Evolutionary conservation across 64 coral and sea anemone genomes (phyloP).

Genomic region (Pocillopora verrucosa): DNA sequence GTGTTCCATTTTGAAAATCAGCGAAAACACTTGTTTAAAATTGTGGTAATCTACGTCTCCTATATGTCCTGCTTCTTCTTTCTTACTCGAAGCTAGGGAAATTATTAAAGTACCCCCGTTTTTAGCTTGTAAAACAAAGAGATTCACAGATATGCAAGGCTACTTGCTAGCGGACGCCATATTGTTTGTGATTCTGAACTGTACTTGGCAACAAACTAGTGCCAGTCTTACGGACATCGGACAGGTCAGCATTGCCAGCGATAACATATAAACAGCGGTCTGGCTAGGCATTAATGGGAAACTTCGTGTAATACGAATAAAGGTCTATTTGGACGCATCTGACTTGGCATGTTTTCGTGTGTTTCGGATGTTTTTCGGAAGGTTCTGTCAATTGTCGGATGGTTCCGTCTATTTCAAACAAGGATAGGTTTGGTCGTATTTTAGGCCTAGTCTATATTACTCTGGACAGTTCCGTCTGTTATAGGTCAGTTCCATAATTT

Average conservation of each 20-base stretch:
- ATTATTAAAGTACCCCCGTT: not conserved
- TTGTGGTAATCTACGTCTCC: not conserved
- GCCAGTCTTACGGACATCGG: not conserved
- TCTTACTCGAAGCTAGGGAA: not conserved
- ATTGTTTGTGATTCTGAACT: constrained; percentile 10
- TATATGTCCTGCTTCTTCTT: not conserved
- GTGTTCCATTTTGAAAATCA: constrained; percentile 44
- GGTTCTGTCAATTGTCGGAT: too few relatives aligned
- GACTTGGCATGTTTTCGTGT: too few relatives aligned
- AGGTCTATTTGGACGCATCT: not conserved
- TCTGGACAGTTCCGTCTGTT: too few relatives aligned
- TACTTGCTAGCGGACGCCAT: not conserved
- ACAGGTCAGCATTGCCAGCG: not conserved
- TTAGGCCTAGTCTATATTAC: too few relatives aligned
- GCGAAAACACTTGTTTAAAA: not conserved
- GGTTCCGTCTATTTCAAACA: too few relatives aligned
- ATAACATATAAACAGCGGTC: not conserved
- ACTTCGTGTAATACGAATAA: not conserved
- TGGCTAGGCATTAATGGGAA: not conserved
- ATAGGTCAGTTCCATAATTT: too few relatives aligned
- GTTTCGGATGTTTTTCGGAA: too few relatives aligned
- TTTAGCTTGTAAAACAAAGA: not conserved
- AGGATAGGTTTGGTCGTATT: too few relatives aligned
- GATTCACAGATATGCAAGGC: not conserved
- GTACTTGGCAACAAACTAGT: constrained; percentile 36